phyloP scores from a whole-genome alignment of 1,140 invertebrate genomes.

The Diabrotica undecimpunctata region DNA sequence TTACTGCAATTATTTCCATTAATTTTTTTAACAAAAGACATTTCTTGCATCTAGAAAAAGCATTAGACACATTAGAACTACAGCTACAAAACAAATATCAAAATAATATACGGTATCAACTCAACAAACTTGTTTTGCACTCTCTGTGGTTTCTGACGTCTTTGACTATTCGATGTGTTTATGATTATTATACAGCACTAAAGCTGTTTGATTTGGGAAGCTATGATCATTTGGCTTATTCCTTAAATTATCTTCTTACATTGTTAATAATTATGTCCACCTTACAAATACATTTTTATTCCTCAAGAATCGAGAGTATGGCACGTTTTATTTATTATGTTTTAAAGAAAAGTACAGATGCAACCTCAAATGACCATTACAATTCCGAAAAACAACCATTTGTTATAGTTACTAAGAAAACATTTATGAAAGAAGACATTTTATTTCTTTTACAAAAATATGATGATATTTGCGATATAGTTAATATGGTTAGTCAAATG shows the following conservation, averaged over 20 bases:
- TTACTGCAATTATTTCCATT: not conserved
- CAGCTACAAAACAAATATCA: not conserved
- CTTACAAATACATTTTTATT: not conserved
- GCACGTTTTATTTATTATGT: not conserved
- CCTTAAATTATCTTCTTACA: too few relatives aligned
- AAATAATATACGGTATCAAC: not conserved
- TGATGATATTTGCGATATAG: not conserved
- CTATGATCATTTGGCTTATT: too few relatives aligned
- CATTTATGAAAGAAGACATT: not conserved
- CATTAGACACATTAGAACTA: not conserved
- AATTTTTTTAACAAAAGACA: not conserved
- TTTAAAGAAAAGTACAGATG: not conserved
- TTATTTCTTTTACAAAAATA: not conserved
- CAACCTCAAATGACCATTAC: not conserved
- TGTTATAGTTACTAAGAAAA: not conserved
- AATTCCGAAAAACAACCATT: not conserved
- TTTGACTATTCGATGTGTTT: too few relatives aligned
- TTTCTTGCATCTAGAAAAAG: not conserved
- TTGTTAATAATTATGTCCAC: not conserved
- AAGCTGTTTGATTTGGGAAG: too few relatives aligned
- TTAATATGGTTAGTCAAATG: not conserved
- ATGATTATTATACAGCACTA: too few relatives aligned
- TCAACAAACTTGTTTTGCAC: too few relatives aligned
- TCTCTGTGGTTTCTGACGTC: too few relatives aligned
- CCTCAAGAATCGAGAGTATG: not conserved